Base-by-base conservation (phyloP, 2,888 invertebrate species). In the Stictocephala bisonia region DNA sequence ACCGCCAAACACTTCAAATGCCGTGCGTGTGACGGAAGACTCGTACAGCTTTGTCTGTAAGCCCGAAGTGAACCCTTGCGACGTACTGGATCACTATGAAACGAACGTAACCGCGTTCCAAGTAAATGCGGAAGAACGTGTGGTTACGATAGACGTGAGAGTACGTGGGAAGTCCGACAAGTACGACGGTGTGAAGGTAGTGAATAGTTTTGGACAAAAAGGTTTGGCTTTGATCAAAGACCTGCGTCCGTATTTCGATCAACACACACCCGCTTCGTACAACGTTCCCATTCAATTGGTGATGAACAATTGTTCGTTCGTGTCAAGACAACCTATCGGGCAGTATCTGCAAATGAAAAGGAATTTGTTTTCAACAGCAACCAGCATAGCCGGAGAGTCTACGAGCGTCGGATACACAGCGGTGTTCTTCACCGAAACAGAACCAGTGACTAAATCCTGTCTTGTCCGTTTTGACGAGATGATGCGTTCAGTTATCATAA, bases 281-380 rank as follows among this genome's bases (percentile, higher is more conserved):
- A 24, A 7, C n/a, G 51, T 27, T 2, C 27, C 56, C 7, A 29
- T 56, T 7, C 27, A 56, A 27, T 29, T 56, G 56, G 56, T 56
- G 13, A 56, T 56, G 56, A 56, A 56, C 56, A 24, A 22, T n/a
- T 56, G 56, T 56, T 56, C 56, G 27, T 56, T 56, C 56, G 56
- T 29, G 6, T 56, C 56, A 15, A 11, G 29, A 6, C 29, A 27
- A n/a, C 56, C 56, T 26, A 27, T 56, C 56, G 56, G 56, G 13
- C 56, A 56, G 56, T 56, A 27, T n/a, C 26, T 27, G 13, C 56
- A 56, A 29, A 56, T 56, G 56, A 56, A 27, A 29, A 56, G 29
- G 11, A 27, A 22, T n/a, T 3, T 22, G 6, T n/a, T 4, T 4
- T 3, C 6, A 7, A 24, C 24, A 24, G 7, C 6, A 7, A 20